phyloP scores from a whole-genome alignment of 2,797 vertebrate species.

The Chlorospingus semifuscus region DNA sequence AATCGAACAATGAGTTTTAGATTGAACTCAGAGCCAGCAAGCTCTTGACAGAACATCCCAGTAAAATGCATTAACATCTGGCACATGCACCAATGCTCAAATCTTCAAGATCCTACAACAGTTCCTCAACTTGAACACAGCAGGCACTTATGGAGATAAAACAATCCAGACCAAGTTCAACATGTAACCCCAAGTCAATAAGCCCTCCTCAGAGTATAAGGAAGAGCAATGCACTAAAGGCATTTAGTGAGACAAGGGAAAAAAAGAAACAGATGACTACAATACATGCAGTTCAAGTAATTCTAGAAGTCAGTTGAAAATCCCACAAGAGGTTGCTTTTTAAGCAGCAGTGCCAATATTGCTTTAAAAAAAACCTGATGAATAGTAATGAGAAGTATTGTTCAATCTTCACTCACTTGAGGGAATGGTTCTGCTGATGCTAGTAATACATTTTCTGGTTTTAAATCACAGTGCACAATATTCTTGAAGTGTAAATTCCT shows the following conservation, averaged over 20 bases:
- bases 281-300: background rate
- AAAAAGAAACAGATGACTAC: background rate
- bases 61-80: background rate
- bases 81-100: background rate
- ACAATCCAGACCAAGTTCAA: background rate
- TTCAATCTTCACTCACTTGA: slow-evolving; percentile 79
- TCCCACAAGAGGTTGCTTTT: background rate
- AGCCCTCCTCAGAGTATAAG: background rate
- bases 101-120: background rate
- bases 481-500: slow-evolving; percentile 99
- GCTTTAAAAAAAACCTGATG: background rate
- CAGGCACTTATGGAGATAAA: background rate
- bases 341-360: background rate
- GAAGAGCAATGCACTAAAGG: background rate
- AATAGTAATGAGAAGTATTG: background rate
- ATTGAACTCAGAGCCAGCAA: background rate
- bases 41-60: background rate
- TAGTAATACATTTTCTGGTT: slow-evolving; percentile 95
- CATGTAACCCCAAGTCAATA: background rate
- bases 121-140: background rate
- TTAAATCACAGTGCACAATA: slow-evolving; percentile 98
- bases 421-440: slow-evolving; percentile 96
- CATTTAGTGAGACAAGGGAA: background rate
- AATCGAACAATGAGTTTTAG: background rate
- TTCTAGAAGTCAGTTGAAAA: background rate